Percentiles rank a stretch among this genome's conserved stretches.
Conservation (phyloP, 2,113 vertebrate species). For the Mesoclemmys tuberculata region DNA sequence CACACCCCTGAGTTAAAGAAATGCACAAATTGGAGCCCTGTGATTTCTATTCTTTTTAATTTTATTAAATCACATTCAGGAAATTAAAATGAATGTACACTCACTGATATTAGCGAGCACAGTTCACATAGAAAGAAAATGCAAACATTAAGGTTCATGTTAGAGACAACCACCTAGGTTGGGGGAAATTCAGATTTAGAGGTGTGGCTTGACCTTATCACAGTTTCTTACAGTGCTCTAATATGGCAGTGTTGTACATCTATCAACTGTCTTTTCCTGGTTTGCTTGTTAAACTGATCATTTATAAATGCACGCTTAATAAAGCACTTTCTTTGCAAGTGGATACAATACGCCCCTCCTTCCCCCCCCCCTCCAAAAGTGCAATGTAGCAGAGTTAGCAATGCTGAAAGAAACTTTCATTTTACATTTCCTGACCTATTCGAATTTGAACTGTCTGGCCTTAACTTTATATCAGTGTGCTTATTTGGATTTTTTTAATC, state of each 20-base stretch:
- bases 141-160: neutral
- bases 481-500: neutral
- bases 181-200: neutral
- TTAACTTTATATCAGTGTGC: neutral
- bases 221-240: neutral
- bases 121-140: neutral
- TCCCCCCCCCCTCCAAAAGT: neutral
- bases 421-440: neutral
- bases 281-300: neutral
- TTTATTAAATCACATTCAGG: neutral
- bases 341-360: neutral
- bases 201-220: neutral
- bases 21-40: fast-evolving
- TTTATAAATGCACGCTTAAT: neutral
- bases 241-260: fast-evolving
- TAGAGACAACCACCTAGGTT: neutral
- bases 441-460: neutral
- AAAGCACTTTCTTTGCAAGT: neutral
- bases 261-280: neutral
- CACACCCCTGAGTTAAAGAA: neutral
- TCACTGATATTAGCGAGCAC: neutral
- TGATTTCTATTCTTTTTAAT: neutral
- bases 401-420: neutral
- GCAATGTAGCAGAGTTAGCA: neutral
- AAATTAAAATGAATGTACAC: neutral